Evolutionary conservation across 2,113 vertebrate genomes (phyloP).

Genomic region (Isichthys henryi): DNA sequence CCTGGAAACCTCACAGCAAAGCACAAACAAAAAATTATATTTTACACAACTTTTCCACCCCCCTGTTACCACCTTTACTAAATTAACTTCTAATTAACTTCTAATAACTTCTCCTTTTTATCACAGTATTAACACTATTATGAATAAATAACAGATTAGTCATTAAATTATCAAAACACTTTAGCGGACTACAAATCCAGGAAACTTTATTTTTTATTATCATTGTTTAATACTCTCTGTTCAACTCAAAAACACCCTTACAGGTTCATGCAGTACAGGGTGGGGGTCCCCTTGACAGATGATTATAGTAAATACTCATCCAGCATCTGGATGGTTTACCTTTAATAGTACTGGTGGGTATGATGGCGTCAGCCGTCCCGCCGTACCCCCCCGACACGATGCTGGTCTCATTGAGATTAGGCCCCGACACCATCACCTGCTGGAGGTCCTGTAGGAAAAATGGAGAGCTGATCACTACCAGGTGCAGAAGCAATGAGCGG

Average conservation of each 20-base stretch:
- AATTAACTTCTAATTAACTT: neutral
- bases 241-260: neutral
- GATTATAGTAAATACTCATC: neutral
- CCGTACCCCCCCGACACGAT: constrained; percentile 94
- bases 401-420: constrained; percentile 94
- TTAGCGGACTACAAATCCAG: neutral
- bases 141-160: neutral
- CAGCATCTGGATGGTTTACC: constrained; percentile 46
- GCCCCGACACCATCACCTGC: constrained; percentile 97
- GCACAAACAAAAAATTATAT: neutral
- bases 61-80: neutral
- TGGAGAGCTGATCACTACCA: neutral
- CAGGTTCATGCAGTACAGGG: neutral
- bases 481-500: neutral
- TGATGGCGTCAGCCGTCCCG: constrained; percentile 84
- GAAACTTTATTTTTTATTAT: neutral
- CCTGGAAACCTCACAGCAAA: neutral
- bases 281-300: neutral
- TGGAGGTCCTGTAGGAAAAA: constrained; percentile 74
- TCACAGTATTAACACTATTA: neutral
- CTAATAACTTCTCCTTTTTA: too few species aligned
- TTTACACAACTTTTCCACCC: neutral
- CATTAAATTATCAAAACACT: neutral
- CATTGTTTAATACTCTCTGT: neutral
- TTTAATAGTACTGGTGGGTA: constrained; percentile 76